phyloP scores from a whole-genome alignment of 2,888 invertebrate genomes.

The Leuctra nigra region DNA sequence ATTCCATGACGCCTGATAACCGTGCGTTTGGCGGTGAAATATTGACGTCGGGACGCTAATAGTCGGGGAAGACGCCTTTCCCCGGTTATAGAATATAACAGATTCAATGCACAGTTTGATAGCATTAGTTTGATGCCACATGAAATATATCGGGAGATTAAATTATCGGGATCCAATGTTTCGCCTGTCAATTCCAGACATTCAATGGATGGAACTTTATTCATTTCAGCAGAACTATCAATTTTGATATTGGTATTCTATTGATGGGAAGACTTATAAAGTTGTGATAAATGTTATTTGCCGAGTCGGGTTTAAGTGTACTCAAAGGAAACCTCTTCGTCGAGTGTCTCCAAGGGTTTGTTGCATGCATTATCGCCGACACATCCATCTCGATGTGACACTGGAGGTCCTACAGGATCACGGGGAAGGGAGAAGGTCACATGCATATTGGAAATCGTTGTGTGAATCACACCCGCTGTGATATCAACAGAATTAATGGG shows the following conservation, averaged over 20 bases:
- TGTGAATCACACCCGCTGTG: constrained; percentile 14
- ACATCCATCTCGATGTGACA: no score
- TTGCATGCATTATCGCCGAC: no score
- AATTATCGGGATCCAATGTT: constrained; percentile 6
- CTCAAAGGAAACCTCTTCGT: background rate
- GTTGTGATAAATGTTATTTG: background rate
- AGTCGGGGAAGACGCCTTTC: no score
- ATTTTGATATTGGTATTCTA: constrained; percentile 2
- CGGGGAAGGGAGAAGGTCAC: no score
- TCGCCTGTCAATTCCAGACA: constrained; percentile 4
- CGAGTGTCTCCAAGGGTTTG: no score
- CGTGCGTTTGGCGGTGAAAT: no score
- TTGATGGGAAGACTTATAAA: background rate
- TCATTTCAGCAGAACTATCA: background rate
- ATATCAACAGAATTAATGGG: constrained; percentile 22
- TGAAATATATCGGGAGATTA: background rate
- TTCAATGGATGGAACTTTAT: background rate
- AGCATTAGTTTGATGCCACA: no score
- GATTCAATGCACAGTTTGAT: no score
- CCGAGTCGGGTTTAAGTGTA: background rate
- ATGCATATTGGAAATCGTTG: constrained; percentile 17
- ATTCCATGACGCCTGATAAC: no score
- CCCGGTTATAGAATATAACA: no score
- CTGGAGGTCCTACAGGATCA: no score
- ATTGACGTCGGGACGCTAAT: no score